Conservation (phyloP, 2,888 invertebrate genomes). For the Drosophila yooni region DNA sequence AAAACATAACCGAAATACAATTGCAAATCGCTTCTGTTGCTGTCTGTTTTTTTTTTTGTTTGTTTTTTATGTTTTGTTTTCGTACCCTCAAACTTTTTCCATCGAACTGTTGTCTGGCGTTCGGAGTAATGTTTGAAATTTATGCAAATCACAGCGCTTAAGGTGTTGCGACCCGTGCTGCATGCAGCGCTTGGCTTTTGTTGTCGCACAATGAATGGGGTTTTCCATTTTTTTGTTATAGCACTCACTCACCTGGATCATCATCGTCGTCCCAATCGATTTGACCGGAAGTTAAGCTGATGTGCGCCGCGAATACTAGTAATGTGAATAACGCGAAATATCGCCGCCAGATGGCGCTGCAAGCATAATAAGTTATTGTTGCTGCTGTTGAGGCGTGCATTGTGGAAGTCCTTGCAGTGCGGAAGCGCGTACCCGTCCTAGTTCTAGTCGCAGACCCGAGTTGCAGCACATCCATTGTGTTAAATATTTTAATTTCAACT, state of each 20-base stretch:
- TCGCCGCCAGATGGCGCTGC: conserved; percentile 57
- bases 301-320: conserved; percentile 79
- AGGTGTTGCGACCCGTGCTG: conserved; percentile 37
- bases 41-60: conserved; percentile 18
- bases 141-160: conserved; percentile 73
- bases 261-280: conserved; percentile 86
- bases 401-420: conserved; percentile 69
- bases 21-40: conserved; percentile 60
- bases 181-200: conserved; percentile 55
- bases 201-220: conserved; percentile 52
- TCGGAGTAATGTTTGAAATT: conserved; percentile 47
- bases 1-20: conserved; percentile 74
- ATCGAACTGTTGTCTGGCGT: conserved; percentile 56
- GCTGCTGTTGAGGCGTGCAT: conserved; percentile 55
- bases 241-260: conserved; percentile 85
- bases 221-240: conserved; percentile 15
- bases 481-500: conserved; percentile 54
- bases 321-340: conserved; percentile 77
- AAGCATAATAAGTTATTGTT: conserved; percentile 55
- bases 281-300: conserved; percentile 84
- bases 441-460: conserved; percentile 54
- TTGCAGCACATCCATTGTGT: conserved; percentile 75
- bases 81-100: conserved; percentile 7
- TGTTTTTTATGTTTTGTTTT: neutral
- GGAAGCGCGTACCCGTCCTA: conserved; percentile 40